Evolutionary conservation across 2,888 invertebrate species (phyloP).

Genomic region (Palloptera scutellata): DNA sequence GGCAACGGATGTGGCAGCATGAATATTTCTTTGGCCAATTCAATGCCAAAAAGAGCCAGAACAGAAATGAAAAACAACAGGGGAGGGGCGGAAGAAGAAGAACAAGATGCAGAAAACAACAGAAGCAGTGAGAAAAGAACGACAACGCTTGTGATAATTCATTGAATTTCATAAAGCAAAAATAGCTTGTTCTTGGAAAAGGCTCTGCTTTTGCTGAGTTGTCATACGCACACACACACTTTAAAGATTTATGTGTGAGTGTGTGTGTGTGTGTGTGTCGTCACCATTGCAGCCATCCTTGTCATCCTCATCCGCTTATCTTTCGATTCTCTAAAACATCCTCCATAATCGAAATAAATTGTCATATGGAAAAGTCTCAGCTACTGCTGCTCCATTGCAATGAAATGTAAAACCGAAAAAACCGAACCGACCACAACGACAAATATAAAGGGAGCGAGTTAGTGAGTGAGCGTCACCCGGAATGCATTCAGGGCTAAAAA

Average conservation of each 20-base stretch:
- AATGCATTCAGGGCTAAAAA: conserved; percentile 19
- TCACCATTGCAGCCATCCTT: background rate
- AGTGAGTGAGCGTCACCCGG: conserved; percentile 15
- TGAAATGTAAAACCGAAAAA: background rate
- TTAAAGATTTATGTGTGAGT: background rate
- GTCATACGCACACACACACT: too few species aligned
- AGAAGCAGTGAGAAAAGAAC: conserved; percentile 18
- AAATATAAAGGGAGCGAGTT: background rate
- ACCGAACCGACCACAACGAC: conserved; percentile 10
- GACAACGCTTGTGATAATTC: conserved; percentile 26
- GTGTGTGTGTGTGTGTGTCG: conserved; percentile 3
- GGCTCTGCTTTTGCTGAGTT: too few species aligned
- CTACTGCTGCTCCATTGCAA: background rate
- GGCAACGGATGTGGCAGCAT: conserved; percentile 18
- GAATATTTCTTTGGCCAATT: too few species aligned
- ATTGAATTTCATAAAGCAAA: conserved; percentile 36
- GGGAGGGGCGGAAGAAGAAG: too few species aligned
- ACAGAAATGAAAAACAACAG: too few species aligned
- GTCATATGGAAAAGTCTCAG: conserved; percentile 10
- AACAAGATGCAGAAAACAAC: conserved; percentile 20
- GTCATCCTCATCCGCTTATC: conserved; percentile 14
- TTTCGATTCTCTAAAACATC: conserved; percentile 8
- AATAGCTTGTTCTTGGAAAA: background rate
- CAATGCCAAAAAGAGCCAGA: background rate
- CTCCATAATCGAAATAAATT: conserved; percentile 34